These are phyloP conservation scores for Vespertilio murinus DNA, from an alignment of 2,797 vertebrate genomes.

Conservation along the genomic window DNA sequence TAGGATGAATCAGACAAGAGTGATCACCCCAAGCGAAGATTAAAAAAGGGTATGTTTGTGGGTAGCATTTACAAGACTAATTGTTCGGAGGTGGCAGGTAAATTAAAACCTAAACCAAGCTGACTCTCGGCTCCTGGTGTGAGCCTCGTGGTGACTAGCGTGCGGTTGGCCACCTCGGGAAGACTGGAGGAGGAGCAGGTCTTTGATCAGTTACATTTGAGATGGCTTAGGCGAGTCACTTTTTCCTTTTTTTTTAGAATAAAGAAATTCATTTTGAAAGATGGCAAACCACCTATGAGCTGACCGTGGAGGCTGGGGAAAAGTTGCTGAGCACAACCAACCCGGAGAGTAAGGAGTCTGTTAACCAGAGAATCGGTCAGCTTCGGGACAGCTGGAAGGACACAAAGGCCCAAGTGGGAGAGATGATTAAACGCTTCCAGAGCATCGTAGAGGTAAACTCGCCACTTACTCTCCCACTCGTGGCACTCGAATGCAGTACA, in stretches of 20 bases:
- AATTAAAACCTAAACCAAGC: neutral
- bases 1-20: neutral
- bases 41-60: neutral
- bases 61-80: neutral
- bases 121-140: neutral
- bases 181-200: neutral
- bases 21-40: neutral
- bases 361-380: slow-evolving; percentile 86
- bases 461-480: neutral
- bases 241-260: slow-evolving; percentile 82
- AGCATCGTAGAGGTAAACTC: slow-evolving; percentile 86
- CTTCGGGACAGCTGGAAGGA: slow-evolving; percentile 90
- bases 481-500: accelerated
- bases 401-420: slow-evolving; percentile 84
- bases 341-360: slow-evolving; percentile 78
- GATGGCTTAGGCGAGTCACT: neutral
- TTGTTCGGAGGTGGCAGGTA: neutral
- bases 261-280: slow-evolving; percentile 89
- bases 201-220: neutral
- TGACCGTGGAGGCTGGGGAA: slow-evolving; percentile 87
- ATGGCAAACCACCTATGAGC: slow-evolving; percentile 85
- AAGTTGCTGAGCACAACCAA: slow-evolving; percentile 86
- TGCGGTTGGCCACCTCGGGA: neutral
- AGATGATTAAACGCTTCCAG: slow-evolving; percentile 81
- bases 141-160: neutral